Percentiles rank a stretch among this genome's conserved stretches.
Conservation (phyloP, 2,797 vertebrate genomes). For the Lepilemur ruficaudatus region DNA sequence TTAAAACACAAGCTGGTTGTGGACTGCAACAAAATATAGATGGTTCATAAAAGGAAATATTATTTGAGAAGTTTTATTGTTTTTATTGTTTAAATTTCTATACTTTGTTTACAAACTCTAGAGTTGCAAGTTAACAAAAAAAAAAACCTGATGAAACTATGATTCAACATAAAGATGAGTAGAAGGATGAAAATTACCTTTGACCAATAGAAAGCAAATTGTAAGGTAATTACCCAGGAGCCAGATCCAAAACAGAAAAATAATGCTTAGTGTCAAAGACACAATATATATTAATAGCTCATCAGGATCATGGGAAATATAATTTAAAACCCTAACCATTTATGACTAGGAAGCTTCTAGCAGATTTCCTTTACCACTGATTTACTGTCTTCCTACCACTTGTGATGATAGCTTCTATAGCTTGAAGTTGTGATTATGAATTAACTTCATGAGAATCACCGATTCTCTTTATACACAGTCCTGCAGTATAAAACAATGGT, state of each 20-base stretch:
- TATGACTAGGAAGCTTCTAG: background rate
- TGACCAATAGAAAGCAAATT: background rate
- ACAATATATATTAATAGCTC: background rate
- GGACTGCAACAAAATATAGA: background rate
- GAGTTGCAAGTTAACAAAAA: background rate
- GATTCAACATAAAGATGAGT: background rate
- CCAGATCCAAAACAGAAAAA: background rate
- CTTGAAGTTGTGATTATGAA: background rate
- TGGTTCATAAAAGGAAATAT: background rate
- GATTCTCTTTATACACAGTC: background rate
- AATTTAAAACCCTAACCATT: background rate
- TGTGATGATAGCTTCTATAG: background rate
- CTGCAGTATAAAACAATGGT: background rate
- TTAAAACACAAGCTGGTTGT: background rate
- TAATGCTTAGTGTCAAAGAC: background rate
- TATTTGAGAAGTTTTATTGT: background rate
- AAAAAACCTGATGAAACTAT: background rate
- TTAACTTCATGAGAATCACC: background rate
- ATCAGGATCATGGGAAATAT: background rate
- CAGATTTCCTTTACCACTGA: background rate
- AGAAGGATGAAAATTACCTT: background rate
- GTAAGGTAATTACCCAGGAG: background rate
- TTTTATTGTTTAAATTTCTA: background rate
- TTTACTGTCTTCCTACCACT: background rate
- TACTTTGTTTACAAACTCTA: background rate